These are phyloP conservation scores for Chionomys nivalis DNA, from an alignment of 2,113 vertebrate species.

Conservation along the genomic window DNA sequence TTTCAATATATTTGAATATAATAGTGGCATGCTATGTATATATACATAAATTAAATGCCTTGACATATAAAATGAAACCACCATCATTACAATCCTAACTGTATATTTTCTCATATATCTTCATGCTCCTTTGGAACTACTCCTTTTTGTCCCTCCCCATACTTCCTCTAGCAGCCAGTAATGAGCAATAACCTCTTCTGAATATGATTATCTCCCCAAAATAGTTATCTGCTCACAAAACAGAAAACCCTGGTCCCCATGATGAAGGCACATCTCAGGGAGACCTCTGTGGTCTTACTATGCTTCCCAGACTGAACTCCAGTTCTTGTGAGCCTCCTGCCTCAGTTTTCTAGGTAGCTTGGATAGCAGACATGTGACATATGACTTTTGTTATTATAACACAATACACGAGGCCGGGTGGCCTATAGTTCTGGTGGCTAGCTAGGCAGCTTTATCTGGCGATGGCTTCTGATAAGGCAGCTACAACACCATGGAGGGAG, in stretches of 20 bases:
- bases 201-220: too few relatives aligned
- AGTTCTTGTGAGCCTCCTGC: not conserved
- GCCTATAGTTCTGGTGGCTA: not conserved
- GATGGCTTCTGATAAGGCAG: not conserved
- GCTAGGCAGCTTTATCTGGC: not conserved
- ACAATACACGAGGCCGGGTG: not conserved
- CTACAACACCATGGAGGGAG: not conserved
- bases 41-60: not conserved
- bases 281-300: not conserved
- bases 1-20: not conserved
- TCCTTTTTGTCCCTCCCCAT: not conserved
- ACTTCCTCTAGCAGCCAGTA: not conserved
- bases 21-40: not conserved
- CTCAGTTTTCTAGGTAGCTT: not conserved
- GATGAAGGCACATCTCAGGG: too few relatives aligned
- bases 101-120: not conserved
- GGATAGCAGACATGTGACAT: not conserved
- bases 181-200: not conserved
- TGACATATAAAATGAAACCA: not conserved
- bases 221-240: too few relatives aligned
- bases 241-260: too few relatives aligned
- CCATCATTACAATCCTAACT: not conserved
- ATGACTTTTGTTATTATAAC: not conserved
- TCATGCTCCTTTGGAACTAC: not conserved
- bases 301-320: not conserved